Percentiles rank a stretch among this genome's conserved stretches.
Conservation (phyloP, 2,888 invertebrate genomes). For the Trachelus stipa region DNA sequence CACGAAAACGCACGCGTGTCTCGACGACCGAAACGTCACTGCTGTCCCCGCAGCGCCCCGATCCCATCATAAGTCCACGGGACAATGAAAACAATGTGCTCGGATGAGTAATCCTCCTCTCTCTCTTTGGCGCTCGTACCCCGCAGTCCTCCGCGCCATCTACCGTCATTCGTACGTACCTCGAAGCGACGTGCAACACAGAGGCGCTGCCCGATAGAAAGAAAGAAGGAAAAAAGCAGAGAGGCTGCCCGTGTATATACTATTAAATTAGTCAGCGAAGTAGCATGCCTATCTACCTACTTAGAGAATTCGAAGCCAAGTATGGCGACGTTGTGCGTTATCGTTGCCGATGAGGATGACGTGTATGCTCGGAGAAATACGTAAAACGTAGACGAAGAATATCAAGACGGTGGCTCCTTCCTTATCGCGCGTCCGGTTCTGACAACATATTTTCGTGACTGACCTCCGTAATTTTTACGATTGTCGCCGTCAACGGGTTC, state of each 20-base stretch:
- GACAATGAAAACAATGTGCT: constrained; percentile 45
- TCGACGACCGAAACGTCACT: not conserved
- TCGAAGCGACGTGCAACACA: constrained; percentile 16
- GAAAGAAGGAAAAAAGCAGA: not conserved
- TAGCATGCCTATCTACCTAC: constrained; percentile 9
- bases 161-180: constrained; percentile 10
- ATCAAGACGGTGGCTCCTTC: not conserved
- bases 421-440: not conserved
- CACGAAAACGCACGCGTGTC: not conserved
- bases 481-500: not conserved
- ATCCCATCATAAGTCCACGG: constrained; percentile 26
- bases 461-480: not conserved
- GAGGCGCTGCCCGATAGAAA: constrained; percentile 8
- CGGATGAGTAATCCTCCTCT: constrained; percentile 42
- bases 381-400: not conserved
- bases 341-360: not conserved
- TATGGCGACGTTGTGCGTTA: constrained; percentile 27
- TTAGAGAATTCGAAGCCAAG: constrained; percentile 35
- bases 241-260: constrained; percentile 16
- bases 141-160: not conserved
- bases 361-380: not conserved
- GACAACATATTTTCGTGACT: not conserved
- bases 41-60: constrained; percentile 13
- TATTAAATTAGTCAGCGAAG: constrained; percentile 21
- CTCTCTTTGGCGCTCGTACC: not conserved